Evolutionary conservation across 1,140 invertebrate species (phyloP), one percentile per base, ranked within the genome.

Genomic region (Drosophila sp.): DNA sequence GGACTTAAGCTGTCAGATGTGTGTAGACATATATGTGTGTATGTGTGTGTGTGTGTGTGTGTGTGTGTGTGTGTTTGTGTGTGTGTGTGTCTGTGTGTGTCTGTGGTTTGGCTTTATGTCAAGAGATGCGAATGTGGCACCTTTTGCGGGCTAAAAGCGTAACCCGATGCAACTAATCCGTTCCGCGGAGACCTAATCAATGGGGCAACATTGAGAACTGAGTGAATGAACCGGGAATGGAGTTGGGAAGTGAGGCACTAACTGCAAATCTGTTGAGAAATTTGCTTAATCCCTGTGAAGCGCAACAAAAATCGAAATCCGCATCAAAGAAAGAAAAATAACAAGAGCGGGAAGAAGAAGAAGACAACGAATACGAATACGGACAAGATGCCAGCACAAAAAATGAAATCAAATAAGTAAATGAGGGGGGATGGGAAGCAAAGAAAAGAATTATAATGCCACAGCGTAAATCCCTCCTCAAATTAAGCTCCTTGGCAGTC

Each of bases 401-500:
- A 61, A 41, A 54, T 36, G 40, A 63, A 63, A 16, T 16, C 16
- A 57, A 59, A 63, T 43, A 57, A 59, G 59, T 43, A 40, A 32
- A 13, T 1, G 38, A 2, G 58, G 7, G n/a, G 13, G 7, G 11
- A 48, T 27, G 21, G 25, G 36, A 64, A 50, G 45, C n/a, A 76
- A 57, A 67, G 59, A 65, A 65, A 76, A 76, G 65, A 76, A 79
- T 84, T 89, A 81, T 90, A 89, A 89, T 84, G 76, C 75, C 80
- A 76, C 77, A 72, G 64, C 76, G 72, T 69, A 86, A 90, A 90
- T 90, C 80, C 89, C 78, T 72, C 65, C 76, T 90, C 81, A 90
- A 90, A 90, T 90, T 90, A 90, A 90, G 89, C 89, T 82, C 56
- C 89, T 90, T 89, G 81, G 65, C 76, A 83, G 67, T 73, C 70